These are phyloP conservation scores for Delia radicum DNA, from an alignment of 1,140 invertebrate genomes.

Conservation along the genomic window DNA sequence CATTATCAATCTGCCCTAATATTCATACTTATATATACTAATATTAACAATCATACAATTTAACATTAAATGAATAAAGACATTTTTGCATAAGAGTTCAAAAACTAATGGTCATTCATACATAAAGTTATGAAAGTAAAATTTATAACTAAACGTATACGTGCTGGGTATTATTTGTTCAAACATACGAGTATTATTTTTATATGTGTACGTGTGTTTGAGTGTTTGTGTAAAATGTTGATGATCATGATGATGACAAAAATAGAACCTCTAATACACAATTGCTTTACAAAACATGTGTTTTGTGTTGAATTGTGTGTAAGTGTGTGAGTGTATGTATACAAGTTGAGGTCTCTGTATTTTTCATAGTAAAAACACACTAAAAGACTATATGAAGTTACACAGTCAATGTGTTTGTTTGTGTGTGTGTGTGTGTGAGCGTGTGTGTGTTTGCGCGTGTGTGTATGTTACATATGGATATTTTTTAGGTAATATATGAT, in stretches of 20 bases:
- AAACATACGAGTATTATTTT: background rate
- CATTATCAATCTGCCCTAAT: too few species aligned
- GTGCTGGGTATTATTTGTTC: background rate
- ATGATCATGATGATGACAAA: background rate
- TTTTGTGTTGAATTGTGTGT: background rate
- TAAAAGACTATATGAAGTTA: too few species aligned
- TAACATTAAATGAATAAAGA: background rate
- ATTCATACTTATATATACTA: background rate
- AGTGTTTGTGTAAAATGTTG: background rate
- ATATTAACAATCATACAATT: background rate
- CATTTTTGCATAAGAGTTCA: background rate
- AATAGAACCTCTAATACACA: background rate
- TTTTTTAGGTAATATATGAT: conserved; percentile 22
- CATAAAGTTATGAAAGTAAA: background rate
- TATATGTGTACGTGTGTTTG: background rate
- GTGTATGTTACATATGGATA: background rate
- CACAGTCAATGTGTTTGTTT: background rate
- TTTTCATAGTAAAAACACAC: too few species aligned
- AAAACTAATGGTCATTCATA: background rate
- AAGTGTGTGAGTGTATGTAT: background rate
- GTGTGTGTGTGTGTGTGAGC: background rate
- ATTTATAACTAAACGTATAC: background rate
- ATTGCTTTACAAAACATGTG: background rate
- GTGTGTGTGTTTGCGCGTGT: background rate
- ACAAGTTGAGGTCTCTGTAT: too few species aligned